Base-by-base conservation (phyloP, 2,113 vertebrate species). In the Nyctibius bracteatus region DNA sequence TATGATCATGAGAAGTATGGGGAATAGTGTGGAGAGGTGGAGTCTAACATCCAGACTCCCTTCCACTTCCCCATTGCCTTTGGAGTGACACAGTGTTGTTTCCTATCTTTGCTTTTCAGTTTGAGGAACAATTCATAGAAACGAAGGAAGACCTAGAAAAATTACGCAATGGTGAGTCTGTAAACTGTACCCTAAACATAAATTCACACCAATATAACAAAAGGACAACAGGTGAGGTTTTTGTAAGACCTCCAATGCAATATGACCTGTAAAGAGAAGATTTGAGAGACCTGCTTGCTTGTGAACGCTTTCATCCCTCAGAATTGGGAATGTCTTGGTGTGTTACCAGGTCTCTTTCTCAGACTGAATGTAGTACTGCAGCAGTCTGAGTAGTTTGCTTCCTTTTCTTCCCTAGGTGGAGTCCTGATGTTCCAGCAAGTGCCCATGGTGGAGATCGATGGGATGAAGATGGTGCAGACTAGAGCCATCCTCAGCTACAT, bases 401-500 rank as follows among this genome's bases (percentile, higher is more conserved):
- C 55, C 66, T 96, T 92, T 84, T 39, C 66, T 96, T 86, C 39
- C 24, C 30, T 52, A 98, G 98, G 96, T 88, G 99, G 98, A 93
- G 9, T 4, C 16, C 98, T 99, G 78, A 96, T 99, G 90, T 99
- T 98, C 27, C 96, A 99, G 54, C 99, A 99, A 74, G 97, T 99
- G 13, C 99, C 99, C 23, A 49, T 99, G 98, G 98, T 99, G 65
- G 98, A 99, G 95, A 99, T 99, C 0, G 99, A 99, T 71, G 99
- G 99, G 41, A 98, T 99, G 99, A 97, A 94, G 83, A 97, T 99
- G 35, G 95, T 99, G 12, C 99, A 99, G 96, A 98, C 98, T 2
- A 99, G 97, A 96, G 99, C 99, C 12, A 99, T 99, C 81, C 63
- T 99, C 79, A 97, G 96, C 88, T 99, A 99, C 94, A 98, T 99